Conservation (phyloP, 2,113 vertebrate species). For the Smithornis capensis region DNA sequence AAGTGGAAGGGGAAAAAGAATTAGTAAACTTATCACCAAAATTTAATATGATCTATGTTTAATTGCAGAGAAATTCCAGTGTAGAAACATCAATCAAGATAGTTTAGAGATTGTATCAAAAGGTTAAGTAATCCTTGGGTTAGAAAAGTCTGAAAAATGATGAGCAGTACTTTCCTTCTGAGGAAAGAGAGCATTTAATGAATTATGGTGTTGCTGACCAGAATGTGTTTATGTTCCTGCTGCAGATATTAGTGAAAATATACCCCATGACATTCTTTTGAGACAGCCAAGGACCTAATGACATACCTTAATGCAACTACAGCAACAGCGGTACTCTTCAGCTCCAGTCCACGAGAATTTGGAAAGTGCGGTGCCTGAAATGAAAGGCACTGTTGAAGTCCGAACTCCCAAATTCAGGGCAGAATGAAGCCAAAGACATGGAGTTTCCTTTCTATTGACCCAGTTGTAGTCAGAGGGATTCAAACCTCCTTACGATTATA, state of each 20-base stretch:
- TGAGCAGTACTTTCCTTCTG: background rate
- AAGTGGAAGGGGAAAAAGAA: background rate
- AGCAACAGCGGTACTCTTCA: background rate
- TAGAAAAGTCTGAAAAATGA: background rate
- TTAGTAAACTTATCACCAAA: background rate
- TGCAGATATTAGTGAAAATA: background rate
- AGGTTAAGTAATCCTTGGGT: background rate
- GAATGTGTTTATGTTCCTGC: background rate
- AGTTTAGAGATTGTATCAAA: background rate
- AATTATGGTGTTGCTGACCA: background rate
- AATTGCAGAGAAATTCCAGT: background rate
- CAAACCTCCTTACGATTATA: background rate
- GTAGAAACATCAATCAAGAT: background rate
- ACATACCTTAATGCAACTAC: background rate
- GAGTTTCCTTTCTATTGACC: background rate
- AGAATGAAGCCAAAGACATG: background rate
- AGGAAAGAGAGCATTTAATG: background rate
- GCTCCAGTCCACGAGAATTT: background rate
- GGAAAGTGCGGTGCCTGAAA: background rate
- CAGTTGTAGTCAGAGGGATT: background rate
- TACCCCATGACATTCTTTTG: background rate
- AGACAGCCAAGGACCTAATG: background rate
- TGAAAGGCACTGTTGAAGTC: background rate
- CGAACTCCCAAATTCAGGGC: background rate
- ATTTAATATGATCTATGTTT: background rate